Percentiles rank a stretch among this genome's conserved stretches.
Evolutionary conservation across 2,797 vertebrate species (phyloP).

Genomic region (Danio aesculapii): DNA sequence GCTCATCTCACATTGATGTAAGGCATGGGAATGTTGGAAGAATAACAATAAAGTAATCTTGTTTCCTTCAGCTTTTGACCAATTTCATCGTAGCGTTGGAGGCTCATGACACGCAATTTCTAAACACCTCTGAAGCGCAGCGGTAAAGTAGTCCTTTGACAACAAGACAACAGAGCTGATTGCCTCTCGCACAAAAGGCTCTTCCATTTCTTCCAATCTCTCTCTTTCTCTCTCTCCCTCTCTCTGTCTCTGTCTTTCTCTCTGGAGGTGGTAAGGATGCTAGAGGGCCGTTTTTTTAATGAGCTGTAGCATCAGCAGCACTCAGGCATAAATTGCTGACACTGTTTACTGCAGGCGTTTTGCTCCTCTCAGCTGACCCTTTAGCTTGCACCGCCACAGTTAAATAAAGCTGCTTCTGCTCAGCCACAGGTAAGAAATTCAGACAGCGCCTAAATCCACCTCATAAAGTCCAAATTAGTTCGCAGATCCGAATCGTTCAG

Average conservation of each 20-base stretch:
- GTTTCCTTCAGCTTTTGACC: conserved; percentile 56
- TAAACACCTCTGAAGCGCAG: conserved; percentile 38
- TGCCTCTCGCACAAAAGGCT: conserved; percentile 42
- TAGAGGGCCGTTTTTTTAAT: conserved; percentile 45
- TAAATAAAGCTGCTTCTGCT: conserved; percentile 56
- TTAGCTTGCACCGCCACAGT: conserved; percentile 55
- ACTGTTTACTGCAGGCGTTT: conserved; percentile 60
- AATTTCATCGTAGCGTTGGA: conserved; percentile 27
- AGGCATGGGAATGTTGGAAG: neutral
- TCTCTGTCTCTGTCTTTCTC: conserved; percentile 23
- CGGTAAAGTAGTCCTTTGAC: conserved; percentile 43
- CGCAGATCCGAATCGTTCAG: neutral
- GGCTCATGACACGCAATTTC: conserved; percentile 30
- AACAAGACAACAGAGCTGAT: conserved; percentile 42
- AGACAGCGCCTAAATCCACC: conserved; percentile 60
- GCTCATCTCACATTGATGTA: conserved; percentile 38
- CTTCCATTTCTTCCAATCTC: neutral
- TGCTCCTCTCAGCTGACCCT: conserved; percentile 52
- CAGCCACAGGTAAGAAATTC: conserved; percentile 60
- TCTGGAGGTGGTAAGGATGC: conserved; percentile 41
- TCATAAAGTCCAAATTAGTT: conserved; percentile 54
- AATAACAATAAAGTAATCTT: conserved; percentile 50
- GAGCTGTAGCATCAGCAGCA: conserved; percentile 54
- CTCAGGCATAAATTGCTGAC: conserved; percentile 61
- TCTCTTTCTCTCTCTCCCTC: conserved; percentile 10